These are phyloP conservation scores for Montipora capricornis DNA, from an alignment of 64 coral and sea anemone species.

Conservation along the genomic window DNA sequence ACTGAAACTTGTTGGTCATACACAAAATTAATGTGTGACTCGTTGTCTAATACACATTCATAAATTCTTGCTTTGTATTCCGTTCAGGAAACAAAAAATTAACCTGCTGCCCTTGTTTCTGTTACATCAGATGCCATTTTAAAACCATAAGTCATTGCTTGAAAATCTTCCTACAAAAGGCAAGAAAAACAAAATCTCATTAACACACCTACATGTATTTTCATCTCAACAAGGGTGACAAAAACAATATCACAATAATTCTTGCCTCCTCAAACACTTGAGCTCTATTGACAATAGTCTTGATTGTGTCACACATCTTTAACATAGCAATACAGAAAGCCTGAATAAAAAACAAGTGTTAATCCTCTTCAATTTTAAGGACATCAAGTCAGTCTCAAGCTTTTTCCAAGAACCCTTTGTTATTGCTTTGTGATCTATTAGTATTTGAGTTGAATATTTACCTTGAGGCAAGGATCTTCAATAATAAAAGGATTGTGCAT, in stretches of 20 bases:
- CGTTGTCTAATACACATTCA: too few species aligned
- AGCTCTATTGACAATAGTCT: conserved; percentile 91
- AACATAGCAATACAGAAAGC: conserved; percentile 96
- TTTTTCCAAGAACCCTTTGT: too few species aligned
- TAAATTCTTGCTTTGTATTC: too few species aligned
- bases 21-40: too few species aligned
- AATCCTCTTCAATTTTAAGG: too few species aligned
- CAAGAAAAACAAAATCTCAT: neutral
- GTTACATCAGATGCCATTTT: conserved; percentile 87
- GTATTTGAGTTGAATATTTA: conserved; percentile 2
- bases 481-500: conserved; percentile 93
- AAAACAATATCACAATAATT: neutral
- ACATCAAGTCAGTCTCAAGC: too few species aligned
- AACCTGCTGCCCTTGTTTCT: conserved; percentile 91
- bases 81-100: too few species aligned
- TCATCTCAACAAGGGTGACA: too few species aligned
- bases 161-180: conserved; percentile 91
- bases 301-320: conserved; percentile 91
- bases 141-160: conserved; percentile 98
- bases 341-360: conserved; percentile 28
- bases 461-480: conserved; percentile 96
- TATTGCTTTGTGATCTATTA: neutral
- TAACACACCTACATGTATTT: neutral
- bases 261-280: conserved; percentile 97
- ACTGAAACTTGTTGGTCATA: too few species aligned